phyloP scores from a whole-genome alignment of 2,797 vertebrate species.

The Sphenodon punctatus region DNA sequence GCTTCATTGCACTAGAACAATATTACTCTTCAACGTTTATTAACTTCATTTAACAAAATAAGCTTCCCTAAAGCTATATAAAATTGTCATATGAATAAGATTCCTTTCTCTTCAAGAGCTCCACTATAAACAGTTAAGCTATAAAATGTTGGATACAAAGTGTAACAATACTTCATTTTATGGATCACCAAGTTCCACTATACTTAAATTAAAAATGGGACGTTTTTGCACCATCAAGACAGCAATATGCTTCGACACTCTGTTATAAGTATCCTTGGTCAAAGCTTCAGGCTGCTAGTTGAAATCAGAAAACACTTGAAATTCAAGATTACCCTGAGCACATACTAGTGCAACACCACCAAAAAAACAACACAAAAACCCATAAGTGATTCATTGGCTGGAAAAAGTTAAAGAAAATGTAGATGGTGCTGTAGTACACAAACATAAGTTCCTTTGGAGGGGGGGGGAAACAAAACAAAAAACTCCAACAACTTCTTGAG shows the following conservation, averaged over 20 bases:
- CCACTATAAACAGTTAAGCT: slow-evolving; percentile 69
- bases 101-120: slow-evolving; percentile 65
- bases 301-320: slow-evolving; percentile 69
- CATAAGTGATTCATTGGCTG: not conserved
- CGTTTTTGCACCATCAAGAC: slow-evolving; percentile 64
- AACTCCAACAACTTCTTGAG: slow-evolving; percentile 68
- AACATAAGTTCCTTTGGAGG: slow-evolving; percentile 76
- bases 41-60: too few species aligned
- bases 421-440: slow-evolving; percentile 70
- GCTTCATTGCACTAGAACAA: too few species aligned
- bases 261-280: slow-evolving; percentile 66
- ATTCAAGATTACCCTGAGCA: slow-evolving; percentile 81
- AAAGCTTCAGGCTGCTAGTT: slow-evolving; percentile 68
- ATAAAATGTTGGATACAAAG: slow-evolving; percentile 76
- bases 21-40: too few species aligned
- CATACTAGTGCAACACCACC: slow-evolving; percentile 73
- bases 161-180: slow-evolving; percentile 49
- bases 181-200: slow-evolving; percentile 64
- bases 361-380: slow-evolving; percentile 51
- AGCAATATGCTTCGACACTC: slow-evolving; percentile 67
- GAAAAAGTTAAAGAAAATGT: slow-evolving; percentile 23
- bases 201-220: slow-evolving; percentile 32
- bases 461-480: not conserved
- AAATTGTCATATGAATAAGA: slow-evolving; percentile 56
- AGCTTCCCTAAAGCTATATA: slow-evolving; percentile 65